Evolutionary conservation across 2,888 invertebrate species (phyloP).

Genomic region (Dicyrtomina minuta): DNA sequence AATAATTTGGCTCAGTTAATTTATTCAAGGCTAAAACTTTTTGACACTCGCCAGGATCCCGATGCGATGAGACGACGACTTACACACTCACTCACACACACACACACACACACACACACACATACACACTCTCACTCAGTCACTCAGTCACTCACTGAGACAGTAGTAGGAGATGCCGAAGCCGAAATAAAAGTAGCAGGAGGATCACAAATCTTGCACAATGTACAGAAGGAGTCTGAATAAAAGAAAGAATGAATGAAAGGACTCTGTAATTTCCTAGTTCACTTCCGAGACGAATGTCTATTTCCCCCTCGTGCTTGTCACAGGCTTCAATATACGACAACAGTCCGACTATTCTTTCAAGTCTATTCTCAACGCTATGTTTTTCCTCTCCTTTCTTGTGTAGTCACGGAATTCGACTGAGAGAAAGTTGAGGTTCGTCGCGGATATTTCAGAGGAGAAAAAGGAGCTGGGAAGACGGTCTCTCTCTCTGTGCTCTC

Average conservation of each 20-base stretch:
- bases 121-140: too few relatives aligned
- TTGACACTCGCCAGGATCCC: constrained; percentile 8
- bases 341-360: background rate
- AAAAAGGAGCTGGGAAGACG: background rate
- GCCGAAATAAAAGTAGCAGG: too few relatives aligned
- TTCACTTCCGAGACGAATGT: too few relatives aligned
- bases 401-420: background rate
- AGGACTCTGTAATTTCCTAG: background rate
- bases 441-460: background rate
- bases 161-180: too few relatives aligned
- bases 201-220: too few relatives aligned
- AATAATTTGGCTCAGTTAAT: constrained; percentile 1
- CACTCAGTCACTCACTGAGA: too few relatives aligned
- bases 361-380: background rate
- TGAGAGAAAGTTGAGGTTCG: constrained; percentile 8
- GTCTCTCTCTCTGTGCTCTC: background rate
- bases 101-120: too few relatives aligned
- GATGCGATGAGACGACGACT: too few relatives aligned
- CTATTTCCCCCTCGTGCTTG: too few relatives aligned
- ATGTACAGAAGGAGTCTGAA: too few relatives aligned
- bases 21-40: constrained; percentile 14
- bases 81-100: too few relatives aligned
- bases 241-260: background rate
- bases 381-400: background rate
- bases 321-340: too few relatives aligned